Evolutionary conservation across 2,888 invertebrate species (phyloP), one percentile per base, ranked within the genome.

Genomic region (Criorhina ranunculi): DNA sequence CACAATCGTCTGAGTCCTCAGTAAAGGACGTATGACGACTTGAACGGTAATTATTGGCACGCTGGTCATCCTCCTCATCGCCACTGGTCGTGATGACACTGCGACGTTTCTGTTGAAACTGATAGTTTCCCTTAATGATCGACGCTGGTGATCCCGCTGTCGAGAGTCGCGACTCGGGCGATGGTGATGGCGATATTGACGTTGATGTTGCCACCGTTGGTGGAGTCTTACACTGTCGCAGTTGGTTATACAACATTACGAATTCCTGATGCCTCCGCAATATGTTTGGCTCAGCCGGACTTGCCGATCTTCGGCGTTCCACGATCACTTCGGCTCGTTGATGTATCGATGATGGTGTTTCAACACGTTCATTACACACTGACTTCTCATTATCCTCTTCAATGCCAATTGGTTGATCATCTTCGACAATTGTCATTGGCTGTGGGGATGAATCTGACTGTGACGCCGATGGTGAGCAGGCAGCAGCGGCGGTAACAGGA

Each of bases 221-320:
- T 75, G 82, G 72, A 51, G 86, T 77, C 57, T 88, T 88, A 80
- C 88, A 88, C 80, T 90, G 91, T 73, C 90, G 88, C 70, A 91
- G 88, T 79, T 91, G 91, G 87, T 91, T 91, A 78, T 91, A 91
- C 35, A 91, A 89, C 79, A 91, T 91, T 66, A 90, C 90, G 42
- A 91, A 90, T 70, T 89, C 87, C 69, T 90, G 89, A 42, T 90
- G 90, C 70, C 89, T 90, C 55, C 89, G 89, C 5, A 87, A 59
- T 29, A 86, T 67, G 35, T 55, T 80, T n/a, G 77, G n/a, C 46
- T 70, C 49, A 24, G 80, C 49, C 1, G 77, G 75, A 51, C 73
- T 82, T 8, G 78, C 64, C 51, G 80, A 67, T 55, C 72, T 17
- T 46, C 72, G 75, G 11, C 81, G 83, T 29, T 82, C 82, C 29